phyloP scores from a whole-genome alignment of 2,797 vertebrate species.

The Setipinna tenuifilis region DNA sequence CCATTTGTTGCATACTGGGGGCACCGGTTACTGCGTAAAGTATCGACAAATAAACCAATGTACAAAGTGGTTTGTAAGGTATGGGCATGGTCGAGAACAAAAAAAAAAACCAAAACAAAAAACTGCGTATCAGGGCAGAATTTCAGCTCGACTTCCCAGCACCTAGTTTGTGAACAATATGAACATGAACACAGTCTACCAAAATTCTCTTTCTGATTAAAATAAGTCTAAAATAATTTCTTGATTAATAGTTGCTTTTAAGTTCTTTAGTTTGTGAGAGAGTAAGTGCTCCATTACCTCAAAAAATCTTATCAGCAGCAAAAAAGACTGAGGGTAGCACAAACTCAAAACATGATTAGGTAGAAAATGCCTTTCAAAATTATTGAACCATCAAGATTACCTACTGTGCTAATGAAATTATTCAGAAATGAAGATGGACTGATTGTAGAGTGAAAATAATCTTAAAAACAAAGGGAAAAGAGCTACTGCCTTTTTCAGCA shows the following conservation, averaged over 20 bases:
- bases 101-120: no score
- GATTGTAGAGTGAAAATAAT: not conserved
- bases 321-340: no score
- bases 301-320: no score
- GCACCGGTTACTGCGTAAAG: not conserved
- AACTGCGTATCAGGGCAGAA: no score
- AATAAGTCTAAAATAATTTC: not conserved
- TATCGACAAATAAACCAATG: not conserved
- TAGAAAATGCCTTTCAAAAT: not conserved
- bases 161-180: not conserved
- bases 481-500: not conserved
- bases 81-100: not conserved
- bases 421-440: not conserved
- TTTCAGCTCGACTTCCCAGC: not conserved
- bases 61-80: not conserved
- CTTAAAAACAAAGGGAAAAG: not conserved
- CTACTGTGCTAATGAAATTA: no score
- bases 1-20: not conserved
- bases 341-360: not conserved
- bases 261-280: not conserved
- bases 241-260: not conserved
- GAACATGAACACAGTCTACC: not conserved
- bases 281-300: no score
- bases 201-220: not conserved
- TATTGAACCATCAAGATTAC: not conserved